These are phyloP conservation scores for Anisognathus igniventris DNA, from an alignment of 2,797 vertebrate genomes.

Conservation along the genomic window DNA sequence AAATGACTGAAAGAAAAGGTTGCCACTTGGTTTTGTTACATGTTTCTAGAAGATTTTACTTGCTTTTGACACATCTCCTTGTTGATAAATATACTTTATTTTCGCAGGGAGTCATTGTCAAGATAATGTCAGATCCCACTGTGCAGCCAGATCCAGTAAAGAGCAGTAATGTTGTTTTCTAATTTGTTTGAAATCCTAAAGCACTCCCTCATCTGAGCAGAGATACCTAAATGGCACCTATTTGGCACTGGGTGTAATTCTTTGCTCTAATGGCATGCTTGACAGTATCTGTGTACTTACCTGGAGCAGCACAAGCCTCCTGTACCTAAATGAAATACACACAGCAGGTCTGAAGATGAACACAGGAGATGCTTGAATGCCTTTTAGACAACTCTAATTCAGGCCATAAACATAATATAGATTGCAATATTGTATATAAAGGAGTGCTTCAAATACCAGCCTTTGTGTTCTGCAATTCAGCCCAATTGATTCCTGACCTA, in stretches of 20 bases:
- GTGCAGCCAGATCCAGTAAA: neutral
- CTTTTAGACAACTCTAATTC: slow-evolving; percentile 18
- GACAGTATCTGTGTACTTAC: neutral
- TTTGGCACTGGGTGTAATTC: neutral
- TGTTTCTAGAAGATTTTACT: neutral
- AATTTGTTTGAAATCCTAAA: neutral
- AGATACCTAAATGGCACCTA: neutral
- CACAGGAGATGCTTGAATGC: neutral
- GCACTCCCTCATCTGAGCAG: neutral
- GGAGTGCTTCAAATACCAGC: neutral
- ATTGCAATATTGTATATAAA: neutral
- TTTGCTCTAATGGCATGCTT: neutral
- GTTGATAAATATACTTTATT: neutral
- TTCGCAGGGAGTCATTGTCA: neutral
- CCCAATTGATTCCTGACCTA: neutral
- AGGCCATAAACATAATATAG: slow-evolving; percentile 18
- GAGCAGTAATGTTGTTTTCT: neutral
- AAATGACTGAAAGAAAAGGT: neutral
- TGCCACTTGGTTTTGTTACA: neutral
- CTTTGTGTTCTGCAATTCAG: neutral
- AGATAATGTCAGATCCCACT: neutral
- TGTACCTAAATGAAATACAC: slow-evolving; percentile 7
- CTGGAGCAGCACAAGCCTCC: slow-evolving; percentile 5
- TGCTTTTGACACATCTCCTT: neutral
- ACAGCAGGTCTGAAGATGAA: slow-evolving; percentile 13